A percentile compares a stretch with the other conserved stretches of the same genome.
Evolutionary conservation across 35 echinoderm and acorn worm species (phyloP).

Genomic region (Eucidaris tribuloides): DNA sequence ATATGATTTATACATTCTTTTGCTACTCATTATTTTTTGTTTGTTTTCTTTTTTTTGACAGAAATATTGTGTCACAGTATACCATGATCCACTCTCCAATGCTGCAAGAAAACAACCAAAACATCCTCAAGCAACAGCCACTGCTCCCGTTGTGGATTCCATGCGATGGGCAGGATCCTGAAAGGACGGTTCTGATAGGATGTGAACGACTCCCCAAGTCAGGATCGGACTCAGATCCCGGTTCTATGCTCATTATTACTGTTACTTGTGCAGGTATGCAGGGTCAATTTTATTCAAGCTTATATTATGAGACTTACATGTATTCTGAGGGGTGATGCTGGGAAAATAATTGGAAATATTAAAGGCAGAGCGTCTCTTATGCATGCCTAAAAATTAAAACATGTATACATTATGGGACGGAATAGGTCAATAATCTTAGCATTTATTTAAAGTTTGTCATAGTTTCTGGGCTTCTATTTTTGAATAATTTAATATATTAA

Average conservation of each 20-base stretch:
- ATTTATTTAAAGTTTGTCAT: too few species aligned
- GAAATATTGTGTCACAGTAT: background rate
- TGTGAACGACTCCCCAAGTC: background rate
- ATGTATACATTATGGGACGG: too few species aligned
- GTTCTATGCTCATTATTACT: background rate
- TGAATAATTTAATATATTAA: too few species aligned
- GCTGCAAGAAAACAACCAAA: background rate
- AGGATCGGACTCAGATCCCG: background rate
- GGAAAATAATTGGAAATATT: too few species aligned
- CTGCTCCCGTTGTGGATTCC: background rate
- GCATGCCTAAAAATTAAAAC: too few species aligned
- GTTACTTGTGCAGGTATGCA: background rate
- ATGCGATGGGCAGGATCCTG: conserved; percentile 33
- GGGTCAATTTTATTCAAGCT: too few species aligned
- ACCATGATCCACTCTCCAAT: background rate
- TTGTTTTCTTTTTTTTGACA: background rate
- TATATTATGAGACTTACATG: too few species aligned
- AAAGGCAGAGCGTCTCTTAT: too few species aligned
- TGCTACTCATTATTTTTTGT: background rate
- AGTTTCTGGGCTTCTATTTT: too few species aligned
- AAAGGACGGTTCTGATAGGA: conserved; percentile 8
- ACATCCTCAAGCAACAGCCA: background rate
- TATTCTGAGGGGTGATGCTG: too few species aligned
- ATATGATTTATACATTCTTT: too few species aligned
- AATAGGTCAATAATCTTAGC: too few species aligned